Percentiles rank a stretch among this genome's conserved stretches.
These are phyloP conservation scores for Solenodon paradoxus DNA, from an alignment of 2,113 vertebrate species.

Conservation along the genomic window DNA sequence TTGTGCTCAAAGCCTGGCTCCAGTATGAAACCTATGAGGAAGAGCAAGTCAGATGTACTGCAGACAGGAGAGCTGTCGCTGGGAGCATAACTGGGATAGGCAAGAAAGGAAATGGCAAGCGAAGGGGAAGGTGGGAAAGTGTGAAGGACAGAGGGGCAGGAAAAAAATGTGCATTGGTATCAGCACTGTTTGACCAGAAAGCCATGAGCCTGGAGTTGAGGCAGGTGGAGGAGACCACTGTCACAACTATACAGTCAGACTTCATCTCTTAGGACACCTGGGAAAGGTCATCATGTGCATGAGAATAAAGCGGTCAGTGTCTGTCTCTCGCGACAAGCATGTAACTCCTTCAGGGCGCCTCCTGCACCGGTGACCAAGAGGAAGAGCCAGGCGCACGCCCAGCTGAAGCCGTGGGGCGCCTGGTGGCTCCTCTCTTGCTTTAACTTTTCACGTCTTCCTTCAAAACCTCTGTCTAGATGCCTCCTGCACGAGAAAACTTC, in stretches of 20 bases:
- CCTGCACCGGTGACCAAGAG: neutral
- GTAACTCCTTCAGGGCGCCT: fast-evolving
- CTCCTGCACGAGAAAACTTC: neutral
- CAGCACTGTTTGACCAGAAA: neutral
- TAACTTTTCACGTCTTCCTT: neutral
- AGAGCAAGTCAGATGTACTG: neutral
- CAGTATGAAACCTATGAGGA: neutral
- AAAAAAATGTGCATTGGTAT: fast-evolving
- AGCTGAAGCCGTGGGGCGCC: neutral
- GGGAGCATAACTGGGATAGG: too few relatives aligned
- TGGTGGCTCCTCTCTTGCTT: neutral
- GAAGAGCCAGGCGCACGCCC: neutral
- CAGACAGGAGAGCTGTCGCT: neutral
- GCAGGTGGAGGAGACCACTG: neutral
- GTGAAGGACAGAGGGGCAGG: too few relatives aligned
- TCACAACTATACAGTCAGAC: neutral
- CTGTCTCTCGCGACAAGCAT: neutral
- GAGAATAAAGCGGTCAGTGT: fast-evolving
- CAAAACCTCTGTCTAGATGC: neutral
- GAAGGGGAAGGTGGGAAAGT: neutral
- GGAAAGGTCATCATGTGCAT: fast-evolving
- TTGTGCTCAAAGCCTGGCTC: neutral
- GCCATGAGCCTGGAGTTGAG: fast-evolving
- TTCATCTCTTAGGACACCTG: neutral
- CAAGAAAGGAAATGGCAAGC: neutral